phyloP scores from a whole-genome alignment of 2,797 vertebrate genomes.

The Atherinosoma microstoma region DNA sequence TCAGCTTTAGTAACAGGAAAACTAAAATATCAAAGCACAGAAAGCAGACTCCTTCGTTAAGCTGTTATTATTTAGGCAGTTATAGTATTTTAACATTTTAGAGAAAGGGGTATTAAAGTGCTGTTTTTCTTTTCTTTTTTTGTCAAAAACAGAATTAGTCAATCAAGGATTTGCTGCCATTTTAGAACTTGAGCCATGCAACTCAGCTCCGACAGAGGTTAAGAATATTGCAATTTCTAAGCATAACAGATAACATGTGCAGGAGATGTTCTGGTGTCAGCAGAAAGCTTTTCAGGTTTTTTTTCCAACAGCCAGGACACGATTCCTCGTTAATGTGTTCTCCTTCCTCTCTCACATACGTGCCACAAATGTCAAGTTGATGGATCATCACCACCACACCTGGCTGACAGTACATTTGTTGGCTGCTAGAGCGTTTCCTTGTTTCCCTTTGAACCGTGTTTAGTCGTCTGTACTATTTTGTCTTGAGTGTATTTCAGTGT shows the following conservation, averaged over 20 bases:
- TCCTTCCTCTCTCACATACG: constrained; percentile 3
- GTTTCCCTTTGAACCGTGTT: constrained; percentile 9
- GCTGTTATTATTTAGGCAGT: too few species aligned
- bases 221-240: constrained; percentile 8
- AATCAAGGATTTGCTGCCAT: too few species aligned
- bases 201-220: not conserved
- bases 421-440: constrained; percentile 11
- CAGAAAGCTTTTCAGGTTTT: constrained; percentile 32
- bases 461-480: not conserved
- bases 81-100: too few species aligned
- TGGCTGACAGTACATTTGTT: constrained; percentile 24
- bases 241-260: not conserved
- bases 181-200: too few species aligned
- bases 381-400: constrained; percentile 42
- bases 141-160: too few species aligned
- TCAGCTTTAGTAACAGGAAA: not conserved
- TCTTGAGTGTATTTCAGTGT: constrained; percentile 7
- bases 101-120: too few species aligned
- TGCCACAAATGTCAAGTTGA: constrained; percentile 38
- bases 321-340: constrained; percentile 4
- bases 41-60: not conserved
- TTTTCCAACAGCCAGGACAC: constrained; percentile 29
- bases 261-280: constrained; percentile 3
- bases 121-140: too few species aligned
- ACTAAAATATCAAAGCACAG: not conserved